Evolutionary conservation across 2,888 invertebrate genomes (phyloP).

Genomic region (Ennomos fuscantarius): DNA sequence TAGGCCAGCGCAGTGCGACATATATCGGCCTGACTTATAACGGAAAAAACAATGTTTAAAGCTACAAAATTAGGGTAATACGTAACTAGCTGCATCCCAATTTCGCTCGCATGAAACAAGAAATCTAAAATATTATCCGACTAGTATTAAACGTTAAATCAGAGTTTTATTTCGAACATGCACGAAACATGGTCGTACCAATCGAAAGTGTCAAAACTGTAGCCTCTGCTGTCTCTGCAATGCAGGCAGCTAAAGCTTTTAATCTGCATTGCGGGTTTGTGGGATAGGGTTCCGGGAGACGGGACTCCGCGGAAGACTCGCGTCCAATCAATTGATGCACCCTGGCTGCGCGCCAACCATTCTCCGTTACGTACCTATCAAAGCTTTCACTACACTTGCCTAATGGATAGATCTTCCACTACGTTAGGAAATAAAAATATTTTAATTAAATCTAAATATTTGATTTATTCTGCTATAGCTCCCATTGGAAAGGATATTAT

Average conservation of each 20-base stretch:
- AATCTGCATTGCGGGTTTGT: constrained; percentile 18
- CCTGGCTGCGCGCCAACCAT: constrained; percentile 17
- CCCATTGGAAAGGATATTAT: too few species aligned
- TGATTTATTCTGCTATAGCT: too few species aligned
- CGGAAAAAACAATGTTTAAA: too few species aligned
- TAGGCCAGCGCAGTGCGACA: constrained; percentile 23
- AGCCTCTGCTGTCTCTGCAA: not conserved
- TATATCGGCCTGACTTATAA: not conserved
- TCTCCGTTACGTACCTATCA: not conserved
- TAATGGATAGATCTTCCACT: constrained; percentile 4
- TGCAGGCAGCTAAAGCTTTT: not conserved
- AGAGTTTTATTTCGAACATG: too few species aligned
- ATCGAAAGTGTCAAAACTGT: too few species aligned
- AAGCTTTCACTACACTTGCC: constrained; percentile 11
- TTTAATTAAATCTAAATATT: too few species aligned
- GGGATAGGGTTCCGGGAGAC: not conserved
- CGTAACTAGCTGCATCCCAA: too few species aligned
- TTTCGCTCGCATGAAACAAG: too few species aligned
- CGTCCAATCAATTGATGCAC: constrained; percentile 6
- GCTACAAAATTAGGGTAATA: too few species aligned
- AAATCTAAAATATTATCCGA: too few species aligned
- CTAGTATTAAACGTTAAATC: not conserved
- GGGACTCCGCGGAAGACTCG: not conserved
- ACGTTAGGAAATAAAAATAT: not conserved
- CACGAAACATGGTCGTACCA: too few species aligned